Base-by-base conservation (phyloP, 2,113 vertebrate species). In the Ictalurus furcatus region DNA sequence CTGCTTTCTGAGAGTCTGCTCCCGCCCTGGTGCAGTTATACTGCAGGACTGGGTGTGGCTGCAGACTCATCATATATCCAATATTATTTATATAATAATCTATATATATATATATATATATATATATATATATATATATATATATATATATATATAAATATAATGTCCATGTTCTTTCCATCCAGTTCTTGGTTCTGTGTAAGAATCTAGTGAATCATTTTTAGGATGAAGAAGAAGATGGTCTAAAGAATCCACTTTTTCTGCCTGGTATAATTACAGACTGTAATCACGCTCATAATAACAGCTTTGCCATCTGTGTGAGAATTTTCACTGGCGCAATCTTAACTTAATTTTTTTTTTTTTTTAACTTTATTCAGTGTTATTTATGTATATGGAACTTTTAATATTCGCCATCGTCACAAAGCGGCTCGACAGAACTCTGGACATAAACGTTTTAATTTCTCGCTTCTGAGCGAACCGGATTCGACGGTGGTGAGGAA, bases 31-130 rank as follows among this genome's bases (percentile, higher is more conserved):
- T 87, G 86, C 86, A 87, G 86, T 63, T 87, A 2, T 79, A 37
- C 73, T 89, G 88, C 88, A 85, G 88, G 37, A 85, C 12, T 37
- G 69, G 87, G 87, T 84, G 87, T 88, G 73, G 83, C 44, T 37
- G 37, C 11, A 3, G 25, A 23, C 63, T 69, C 34, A n/a, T 73
- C 23, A 52, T 8, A 82, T 44, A 73, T 23, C 13, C 25, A 17
- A 2, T 16, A 34, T 34, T 52, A 52, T 52, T 1, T 52, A 52
- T 52, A 52, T 52, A 52, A n/a, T n/a, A n/a, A n/a, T n/a, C n/a
- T 52, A 12, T 52, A 12, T 52, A n/a, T 65, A 4, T 59, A 59
- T 17, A 19, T 59, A 59, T 6, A 19, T 59, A 16, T 17, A 58
- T 58, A 61, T 4, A 61, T 21, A 19, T 23, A 21, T 23, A 23